Base-by-base conservation (phyloP, 2,888 invertebrate genomes). In the Elmis aenea region DNA sequence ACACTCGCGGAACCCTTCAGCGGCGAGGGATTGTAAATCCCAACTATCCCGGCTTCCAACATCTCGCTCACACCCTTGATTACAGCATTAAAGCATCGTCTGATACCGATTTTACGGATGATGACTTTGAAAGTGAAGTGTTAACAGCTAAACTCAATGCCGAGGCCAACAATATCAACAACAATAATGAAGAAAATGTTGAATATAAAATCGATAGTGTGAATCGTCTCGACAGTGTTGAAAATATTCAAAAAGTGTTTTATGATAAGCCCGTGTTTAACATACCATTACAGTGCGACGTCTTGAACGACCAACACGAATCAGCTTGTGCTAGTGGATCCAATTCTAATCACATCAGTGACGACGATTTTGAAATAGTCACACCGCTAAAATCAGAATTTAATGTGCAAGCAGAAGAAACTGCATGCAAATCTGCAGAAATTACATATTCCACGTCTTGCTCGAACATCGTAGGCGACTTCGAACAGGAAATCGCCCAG, bases 31-130 rank as follows among this genome's bases (percentile, higher is more conserved):
- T 86, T 52, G 81, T 85, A 55, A 87, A 87, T 70, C 86, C 86
- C 30, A 87, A 87, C 67, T 87, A 87, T 69, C 83, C 86, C 12
- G 86, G 87, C 36, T 87, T 87, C 66, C 85, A 87, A 62, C 85
- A 86, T 65, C 74, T 86, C 55, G 86, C 85, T 10, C 81, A 83
- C 57, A 82, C 82, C 42, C 70, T 84, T 50, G 77, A 66, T 44
- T 61, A 59, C 44, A 51, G 54, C 43, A 57, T 60, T 36, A 64
- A 61, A 46, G 53, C 54, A 25, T 54, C 57, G 24, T 68, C 69
- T 25, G 71, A 69, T 41, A 65, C 67, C 20, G 70, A 71, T 46
- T 61, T 66, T 44, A 67, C 68, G 1, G 70, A 69, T 45, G 70
- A 71, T 51, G 71, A 70, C 38, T 59, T 64, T 37, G 70, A 72